phyloP scores from a whole-genome alignment of 2,888 invertebrate species.

The Agrotis segetum region DNA sequence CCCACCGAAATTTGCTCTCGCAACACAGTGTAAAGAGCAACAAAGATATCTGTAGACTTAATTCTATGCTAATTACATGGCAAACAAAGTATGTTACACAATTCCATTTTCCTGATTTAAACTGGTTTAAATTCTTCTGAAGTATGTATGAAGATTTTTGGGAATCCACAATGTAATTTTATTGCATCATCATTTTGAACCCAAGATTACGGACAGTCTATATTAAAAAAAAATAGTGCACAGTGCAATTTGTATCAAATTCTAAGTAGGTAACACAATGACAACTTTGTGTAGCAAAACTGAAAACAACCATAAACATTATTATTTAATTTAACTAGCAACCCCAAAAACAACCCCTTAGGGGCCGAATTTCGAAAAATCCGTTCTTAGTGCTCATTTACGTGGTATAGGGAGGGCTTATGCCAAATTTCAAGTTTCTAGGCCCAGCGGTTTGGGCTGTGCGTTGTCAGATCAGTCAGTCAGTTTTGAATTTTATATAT shows the following conservation, averaged over 20 bases:
- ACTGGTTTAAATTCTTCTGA: not conserved
- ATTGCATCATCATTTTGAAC: constrained; percentile 46
- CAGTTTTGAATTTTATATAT: no score
- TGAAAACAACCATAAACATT: not conserved
- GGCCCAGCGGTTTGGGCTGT: no score
- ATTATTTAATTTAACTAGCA: not conserved
- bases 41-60: not conserved
- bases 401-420: no score
- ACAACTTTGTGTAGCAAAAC: not conserved
- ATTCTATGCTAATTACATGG: not conserved
- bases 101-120: not conserved
- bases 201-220: constrained; percentile 22
- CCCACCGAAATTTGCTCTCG: constrained; percentile 1
- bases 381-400: no score
- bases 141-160: constrained; percentile 5
- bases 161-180: not conserved
- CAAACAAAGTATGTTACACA: not conserved
- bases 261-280: constrained; percentile 1
- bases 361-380: no score
- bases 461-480: no score
- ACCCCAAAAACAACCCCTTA: no score
- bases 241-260: constrained; percentile 22
- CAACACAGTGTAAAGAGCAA: constrained; percentile 19
- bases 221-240: constrained; percentile 26
- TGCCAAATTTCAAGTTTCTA: no score